A percentile compares a stretch with the other conserved stretches of the same genome.
phyloP scores from a whole-genome alignment of 2,797 vertebrate genomes.

The Chelon labrosus region DNA sequence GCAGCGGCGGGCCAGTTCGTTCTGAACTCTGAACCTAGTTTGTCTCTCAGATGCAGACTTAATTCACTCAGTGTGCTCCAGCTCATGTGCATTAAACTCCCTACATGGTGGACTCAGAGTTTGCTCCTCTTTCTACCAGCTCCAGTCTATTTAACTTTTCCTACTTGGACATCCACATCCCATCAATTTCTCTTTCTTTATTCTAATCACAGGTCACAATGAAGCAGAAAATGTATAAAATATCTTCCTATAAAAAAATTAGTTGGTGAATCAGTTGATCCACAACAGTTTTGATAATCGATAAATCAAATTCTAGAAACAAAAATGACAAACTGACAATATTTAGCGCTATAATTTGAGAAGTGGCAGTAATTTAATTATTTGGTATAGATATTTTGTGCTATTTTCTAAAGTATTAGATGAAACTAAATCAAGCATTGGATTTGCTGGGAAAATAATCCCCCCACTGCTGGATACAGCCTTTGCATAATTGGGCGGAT shows the following conservation, averaged over 20 bases:
- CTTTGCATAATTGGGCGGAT: conserved; percentile 11
- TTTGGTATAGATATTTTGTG: neutral
- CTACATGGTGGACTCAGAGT: neutral
- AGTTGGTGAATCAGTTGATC: too few species aligned
- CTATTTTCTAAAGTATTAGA: neutral
- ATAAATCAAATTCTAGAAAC: too few species aligned
- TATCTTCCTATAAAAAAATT: too few species aligned
- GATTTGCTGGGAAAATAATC: neutral
- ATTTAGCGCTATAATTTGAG: neutral
- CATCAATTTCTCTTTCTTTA: conserved; percentile 16
- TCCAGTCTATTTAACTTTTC: neutral
- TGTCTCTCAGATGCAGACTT: conserved; percentile 24
- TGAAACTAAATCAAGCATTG: neutral
- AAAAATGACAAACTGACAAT: too few species aligned
- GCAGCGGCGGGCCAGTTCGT: conserved; percentile 18
- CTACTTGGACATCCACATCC: neutral
- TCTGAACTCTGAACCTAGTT: conserved; percentile 42
- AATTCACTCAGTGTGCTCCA: too few species aligned
- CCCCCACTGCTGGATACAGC: neutral
- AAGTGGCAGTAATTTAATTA: neutral
- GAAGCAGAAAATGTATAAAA: neutral
- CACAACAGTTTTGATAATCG: too few species aligned
- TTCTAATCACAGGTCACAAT: conserved; percentile 9
- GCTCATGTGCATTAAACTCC: neutral
- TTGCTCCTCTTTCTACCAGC: conserved; percentile 9